phyloP scores from a whole-genome alignment of 2,797 vertebrate genomes.

The Knipowitschia caucasica region DNA sequence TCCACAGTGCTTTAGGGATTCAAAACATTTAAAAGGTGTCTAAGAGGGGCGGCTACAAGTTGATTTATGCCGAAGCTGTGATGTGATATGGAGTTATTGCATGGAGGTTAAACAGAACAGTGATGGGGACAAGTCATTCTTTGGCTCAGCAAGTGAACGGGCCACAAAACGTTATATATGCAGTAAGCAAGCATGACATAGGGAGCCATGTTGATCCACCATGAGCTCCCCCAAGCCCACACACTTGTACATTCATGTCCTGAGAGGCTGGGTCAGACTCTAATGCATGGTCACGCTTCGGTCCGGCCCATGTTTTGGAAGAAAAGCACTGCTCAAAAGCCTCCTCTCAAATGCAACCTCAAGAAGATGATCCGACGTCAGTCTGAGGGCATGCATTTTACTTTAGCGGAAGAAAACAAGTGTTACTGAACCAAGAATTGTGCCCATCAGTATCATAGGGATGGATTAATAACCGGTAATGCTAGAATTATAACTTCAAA shows the following conservation, averaged over 20 bases:
- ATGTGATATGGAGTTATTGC: slow-evolving; percentile 58
- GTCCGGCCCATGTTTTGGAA: slow-evolving; percentile 48
- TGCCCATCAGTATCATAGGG: slow-evolving; percentile 43
- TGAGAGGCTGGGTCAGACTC: slow-evolving; percentile 55
- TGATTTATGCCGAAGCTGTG: slow-evolving; percentile 49
- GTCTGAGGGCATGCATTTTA: slow-evolving; percentile 41
- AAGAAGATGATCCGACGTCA: slow-evolving; percentile 39
- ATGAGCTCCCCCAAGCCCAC: slow-evolving; percentile 46
- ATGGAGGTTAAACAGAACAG: slow-evolving; percentile 48
- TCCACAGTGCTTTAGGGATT: slow-evolving; percentile 35
- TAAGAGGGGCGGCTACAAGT: slow-evolving; percentile 51
- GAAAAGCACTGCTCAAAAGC: slow-evolving; percentile 52
- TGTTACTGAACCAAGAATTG: slow-evolving; percentile 56
- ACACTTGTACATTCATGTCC: slow-evolving; percentile 70
- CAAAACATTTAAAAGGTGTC: slow-evolving; percentile 39
- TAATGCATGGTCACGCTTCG: slow-evolving; percentile 38
- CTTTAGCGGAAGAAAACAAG: slow-evolving; percentile 32
- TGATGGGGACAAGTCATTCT: slow-evolving; percentile 66
- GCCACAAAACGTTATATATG: slow-evolving; percentile 55
- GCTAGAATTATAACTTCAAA: slow-evolving; percentile 30
- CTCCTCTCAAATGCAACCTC: slow-evolving; percentile 35
- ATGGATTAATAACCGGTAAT: slow-evolving; percentile 44
- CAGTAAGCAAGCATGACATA: slow-evolving; percentile 42
- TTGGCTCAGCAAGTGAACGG: slow-evolving; percentile 69
- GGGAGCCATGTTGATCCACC: slow-evolving; percentile 38